phyloP scores from a whole-genome alignment of 2,113 vertebrate species.

The Arenaria interpres region DNA sequence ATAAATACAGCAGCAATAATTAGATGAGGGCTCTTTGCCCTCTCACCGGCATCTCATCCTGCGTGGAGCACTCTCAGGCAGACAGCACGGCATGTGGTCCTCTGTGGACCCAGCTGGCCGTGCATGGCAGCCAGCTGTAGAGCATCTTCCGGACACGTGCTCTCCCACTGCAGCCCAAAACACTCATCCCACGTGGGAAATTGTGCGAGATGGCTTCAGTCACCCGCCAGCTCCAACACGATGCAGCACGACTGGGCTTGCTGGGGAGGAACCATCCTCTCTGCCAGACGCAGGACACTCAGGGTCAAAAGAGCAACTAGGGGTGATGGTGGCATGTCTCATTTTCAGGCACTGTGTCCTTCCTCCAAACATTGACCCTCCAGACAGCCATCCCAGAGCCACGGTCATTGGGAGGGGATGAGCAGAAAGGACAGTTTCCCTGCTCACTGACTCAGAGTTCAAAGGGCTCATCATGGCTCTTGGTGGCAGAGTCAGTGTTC shows the following conservation, averaged over 20 bases:
- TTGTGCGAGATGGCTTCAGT: not conserved
- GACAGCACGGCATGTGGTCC: fast-evolving
- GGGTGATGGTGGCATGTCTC: fast-evolving
- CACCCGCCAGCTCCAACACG: not conserved
- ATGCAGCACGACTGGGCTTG: not conserved
- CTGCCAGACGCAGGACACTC: not conserved
- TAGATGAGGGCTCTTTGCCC: not conserved
- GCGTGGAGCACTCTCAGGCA: not conserved
- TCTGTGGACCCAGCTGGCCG: not conserved
- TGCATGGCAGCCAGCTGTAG: not conserved
- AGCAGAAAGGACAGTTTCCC: not conserved
- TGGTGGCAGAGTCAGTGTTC: not conserved
- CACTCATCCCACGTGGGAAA: not conserved
- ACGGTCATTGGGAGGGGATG: fast-evolving
- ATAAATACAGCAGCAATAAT: constrained; percentile 11
- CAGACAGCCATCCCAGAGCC: not conserved
- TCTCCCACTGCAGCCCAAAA: not conserved
- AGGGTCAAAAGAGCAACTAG: fast-evolving
- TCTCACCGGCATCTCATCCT: not conserved
- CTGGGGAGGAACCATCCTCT: not conserved
- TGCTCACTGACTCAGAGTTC: not conserved
- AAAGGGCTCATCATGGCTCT: not conserved
- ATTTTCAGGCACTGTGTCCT: not conserved
- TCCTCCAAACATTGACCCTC: not conserved
- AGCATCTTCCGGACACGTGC: not conserved